Base-by-base conservation (phyloP, 2,888 invertebrate genomes). In the Ernsta delagoae region DNA sequence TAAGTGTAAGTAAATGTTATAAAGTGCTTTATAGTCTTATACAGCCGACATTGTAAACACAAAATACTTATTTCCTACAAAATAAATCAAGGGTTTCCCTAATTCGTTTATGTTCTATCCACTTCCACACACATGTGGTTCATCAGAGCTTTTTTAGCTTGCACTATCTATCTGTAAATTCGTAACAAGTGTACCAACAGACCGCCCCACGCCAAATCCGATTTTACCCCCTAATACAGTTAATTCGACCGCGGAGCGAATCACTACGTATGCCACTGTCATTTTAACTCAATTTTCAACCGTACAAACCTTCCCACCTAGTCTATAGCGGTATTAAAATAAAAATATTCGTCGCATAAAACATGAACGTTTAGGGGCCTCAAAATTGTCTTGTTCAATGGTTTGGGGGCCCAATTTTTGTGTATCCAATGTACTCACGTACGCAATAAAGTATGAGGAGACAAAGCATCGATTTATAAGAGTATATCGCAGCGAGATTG, bases 251-350 rank as follows among this genome's bases (percentile, higher is more conserved):
- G 86, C 92, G 86, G 86, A 88, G 88, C 89, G 91, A 92, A 92
- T 91, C 92, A 90, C 90, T 90, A 90, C 91, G 87, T 87, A 89
- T 84, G 89, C 90, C 92, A 85, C 92, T 92, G 92, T 92, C 91
- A 90, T 92, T 93, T 92, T 93, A 92, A 93, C 93, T 92, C 92
- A 89, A 93, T 93, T 93, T 92, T 87, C 83, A 86, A 89, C 53
- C 24, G 9, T 53, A 53, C 53, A 53, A 24, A 53, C 45, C 54
- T 67, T 41, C 54, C 75, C 77, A 78, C 79, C 78, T 77, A 76
- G 72, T 75, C 75, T 74, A 74, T 73, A 73, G 75, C 73, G 73
- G 74, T 75, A 75, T 76, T 79, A 76, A 74, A 78, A 75, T 77
- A 78, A 78, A 89, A 89, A 91, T 90, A 89, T 89, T 86, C 86